Base-by-base conservation (phyloP, 2,113 vertebrate species). In the Limanda limanda region DNA sequence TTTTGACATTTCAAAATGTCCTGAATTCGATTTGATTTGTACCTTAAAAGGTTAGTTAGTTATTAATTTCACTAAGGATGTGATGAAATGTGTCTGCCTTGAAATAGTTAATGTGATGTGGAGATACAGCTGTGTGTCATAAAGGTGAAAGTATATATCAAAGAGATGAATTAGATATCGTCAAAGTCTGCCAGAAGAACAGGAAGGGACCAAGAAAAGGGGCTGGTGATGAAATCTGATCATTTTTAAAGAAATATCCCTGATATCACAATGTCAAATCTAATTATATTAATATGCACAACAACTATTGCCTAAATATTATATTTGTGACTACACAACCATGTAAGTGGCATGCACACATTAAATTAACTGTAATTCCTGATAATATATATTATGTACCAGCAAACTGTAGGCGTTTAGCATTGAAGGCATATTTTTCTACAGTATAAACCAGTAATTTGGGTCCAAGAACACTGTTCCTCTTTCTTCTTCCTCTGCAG, bases 401-500 rank as follows among this genome's bases (percentile, higher is more conserved):
- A 37, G 5, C 11, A 47, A 21, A 2, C 27, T 6, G 54, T 12
- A 15, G 10, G n/a, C 59, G 3, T 75, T 4, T 54, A 13, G 25
- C 17, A 23, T 59, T 13, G 23, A 47, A 52, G 40, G 45, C 6
- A 60, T 31, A 47, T 14, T 62, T 12, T 61, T 23, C 21, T 7
- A 24, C 4, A 1, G 13, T 20, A 74, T 62, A 35, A 61, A 12
- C 13, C 35, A 20, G 35, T 35, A 40, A 12, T 60, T 21, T 37
- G 12, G 20, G 21, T 37, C 14, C 20, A 71, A 27, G 47, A 45
- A 74, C 47, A 83, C 76, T 74, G 68, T 76, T 82, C 70, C 47
- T 65, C 57, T 81, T 82, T 23, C 8, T 48, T 45, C 42, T 86
- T 80, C 25, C 11, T 78, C 69, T 85, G 74, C 86, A 74, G 74